A percentile compares a stretch with the other conserved stretches of the same genome.
These are phyloP conservation scores for Crocodylus rhombifer DNA, from an alignment of 2,797 vertebrate species.

Conservation along the genomic window DNA sequence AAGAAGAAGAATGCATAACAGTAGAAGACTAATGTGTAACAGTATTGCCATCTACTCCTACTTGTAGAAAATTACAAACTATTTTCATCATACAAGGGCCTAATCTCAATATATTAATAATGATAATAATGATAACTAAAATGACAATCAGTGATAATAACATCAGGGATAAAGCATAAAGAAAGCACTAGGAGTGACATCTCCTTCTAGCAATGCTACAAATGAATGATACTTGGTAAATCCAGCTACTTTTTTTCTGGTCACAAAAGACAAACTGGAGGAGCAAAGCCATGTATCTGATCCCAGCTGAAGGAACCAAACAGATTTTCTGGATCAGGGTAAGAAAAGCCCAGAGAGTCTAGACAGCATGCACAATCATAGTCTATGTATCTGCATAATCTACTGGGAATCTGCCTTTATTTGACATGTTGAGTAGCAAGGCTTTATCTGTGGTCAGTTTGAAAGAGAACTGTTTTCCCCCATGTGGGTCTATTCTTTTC, in stretches of 20 bases:
- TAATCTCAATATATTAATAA: background rate
- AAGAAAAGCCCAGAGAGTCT: background rate
- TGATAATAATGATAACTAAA: background rate
- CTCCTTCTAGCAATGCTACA: background rate
- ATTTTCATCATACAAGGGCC: background rate
- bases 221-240: background rate
- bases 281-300: background rate
- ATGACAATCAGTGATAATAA: background rate
- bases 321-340: background rate
- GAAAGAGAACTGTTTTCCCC: background rate
- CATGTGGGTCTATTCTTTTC: background rate
- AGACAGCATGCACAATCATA: background rate
- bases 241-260: background rate
- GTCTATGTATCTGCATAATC: background rate
- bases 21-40: background rate
- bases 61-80: background rate
- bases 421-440: background rate
- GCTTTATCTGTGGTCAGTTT: background rate
- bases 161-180: background rate
- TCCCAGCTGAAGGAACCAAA: background rate
- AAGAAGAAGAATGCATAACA: background rate
- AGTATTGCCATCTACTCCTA: background rate
- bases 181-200: background rate
- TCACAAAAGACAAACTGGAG: background rate
- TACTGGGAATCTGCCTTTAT: background rate